Base-by-base conservation (phyloP, 2,797 vertebrate genomes). In the Megaceryle alcyon region DNA sequence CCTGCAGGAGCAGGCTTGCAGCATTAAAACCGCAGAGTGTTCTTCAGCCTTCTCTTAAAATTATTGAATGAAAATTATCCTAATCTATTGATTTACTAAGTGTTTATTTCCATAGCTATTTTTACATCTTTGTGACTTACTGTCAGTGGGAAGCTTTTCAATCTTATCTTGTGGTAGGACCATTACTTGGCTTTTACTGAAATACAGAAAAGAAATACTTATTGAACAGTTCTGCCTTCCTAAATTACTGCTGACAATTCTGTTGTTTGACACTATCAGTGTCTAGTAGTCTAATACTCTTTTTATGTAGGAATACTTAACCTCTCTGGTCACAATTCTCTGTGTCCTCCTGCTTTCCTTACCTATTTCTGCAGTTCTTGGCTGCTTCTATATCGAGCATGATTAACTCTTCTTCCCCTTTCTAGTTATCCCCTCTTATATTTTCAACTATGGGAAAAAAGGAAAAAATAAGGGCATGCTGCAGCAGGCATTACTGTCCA, bases 21-120 rank as follows among this genome's bases (percentile, higher is more conserved):
- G 20, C 53, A 26, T 89, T 94, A 68, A 80, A 94, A 77, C 48
- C 63, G 12, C 17, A 33, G 76, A 95, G 82, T 85, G 82, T 71
- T 93, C 86, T 94, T 95, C 71, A 94, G 31, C 57, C 48, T 87
- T 92, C 48, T 89, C 31, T 85, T 87, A 73, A 87, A 93, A 85
- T 31, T 86, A 29, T 12, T 68, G 59, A 85, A 77, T 71, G 57
- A 83, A 92, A 94, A 90, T 92, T 75, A 88, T 46, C 20, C 37
- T 87, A 65, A 75, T 92, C 25, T 90, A 41, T 72, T 94, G 70
- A 81, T 88, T 86, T 88, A 75, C 87, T 77, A 77, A 83, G 83
- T 90, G 72, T 88, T 95, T 89, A 48, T 60, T 94, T 75, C 3
- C 3, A 23, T 61, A 78, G 56, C 20, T 78, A 54, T 53, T 94